Evolutionary conservation across 1,140 invertebrate genomes (phyloP).

Genomic region (Aphidius ervi): DNA sequence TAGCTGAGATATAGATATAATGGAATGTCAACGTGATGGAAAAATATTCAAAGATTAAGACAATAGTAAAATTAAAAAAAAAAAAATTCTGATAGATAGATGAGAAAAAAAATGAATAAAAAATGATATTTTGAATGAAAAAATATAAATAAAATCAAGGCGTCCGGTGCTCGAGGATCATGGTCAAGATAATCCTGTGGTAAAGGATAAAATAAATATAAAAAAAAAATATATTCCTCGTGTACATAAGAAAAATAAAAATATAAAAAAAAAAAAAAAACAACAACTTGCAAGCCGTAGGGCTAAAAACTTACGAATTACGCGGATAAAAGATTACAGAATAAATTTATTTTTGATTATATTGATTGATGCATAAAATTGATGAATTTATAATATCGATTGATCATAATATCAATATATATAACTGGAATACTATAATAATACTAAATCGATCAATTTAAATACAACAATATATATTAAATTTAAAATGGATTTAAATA

Average conservation of each 20-base stretch:
- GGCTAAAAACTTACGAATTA: slow-evolving; percentile 18
- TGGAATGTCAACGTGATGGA: slow-evolving; percentile 10
- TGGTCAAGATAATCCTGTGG: slow-evolving; percentile 11
- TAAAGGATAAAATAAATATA: slow-evolving; percentile 15
- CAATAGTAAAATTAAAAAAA: not conserved
- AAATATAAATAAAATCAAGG: slow-evolving; percentile 1
- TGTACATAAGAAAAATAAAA: slow-evolving; percentile 5
- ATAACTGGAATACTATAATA: too few species aligned
- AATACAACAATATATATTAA: too few species aligned
- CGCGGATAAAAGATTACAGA: slow-evolving; percentile 16
- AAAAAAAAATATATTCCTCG: not conserved
- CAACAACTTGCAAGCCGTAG: slow-evolving; percentile 7
- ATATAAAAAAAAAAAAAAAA: not conserved
- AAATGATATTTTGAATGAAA: not conserved
- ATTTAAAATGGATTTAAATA: too few species aligned
- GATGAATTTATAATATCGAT: slow-evolving; percentile 18
- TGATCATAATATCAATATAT: too few species aligned
- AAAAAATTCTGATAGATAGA: too few species aligned
- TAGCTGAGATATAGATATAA: not conserved
- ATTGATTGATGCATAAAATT: slow-evolving; percentile 22
- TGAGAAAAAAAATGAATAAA: not conserved
- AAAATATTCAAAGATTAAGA: slow-evolving; percentile 1
- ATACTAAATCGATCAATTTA: too few species aligned
- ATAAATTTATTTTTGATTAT: slow-evolving; percentile 4
- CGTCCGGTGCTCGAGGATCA: slow-evolving; percentile 7